These are phyloP conservation scores for Hippocampus kuda DNA, from an alignment of 2,797 vertebrate species.

Conservation along the genomic window DNA sequence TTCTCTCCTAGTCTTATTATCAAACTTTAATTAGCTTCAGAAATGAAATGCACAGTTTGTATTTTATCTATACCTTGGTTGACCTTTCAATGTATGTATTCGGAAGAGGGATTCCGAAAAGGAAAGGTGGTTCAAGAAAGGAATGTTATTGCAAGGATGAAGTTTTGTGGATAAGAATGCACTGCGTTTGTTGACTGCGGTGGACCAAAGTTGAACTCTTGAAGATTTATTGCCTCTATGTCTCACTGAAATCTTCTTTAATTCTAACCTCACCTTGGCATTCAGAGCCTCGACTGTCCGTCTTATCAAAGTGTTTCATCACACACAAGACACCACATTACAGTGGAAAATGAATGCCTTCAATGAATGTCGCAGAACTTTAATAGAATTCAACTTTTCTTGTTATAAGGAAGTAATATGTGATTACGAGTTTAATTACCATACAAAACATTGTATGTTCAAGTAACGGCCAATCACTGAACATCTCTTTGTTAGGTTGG, in stretches of 20 bases:
- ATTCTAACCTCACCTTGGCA: constrained; percentile 8
- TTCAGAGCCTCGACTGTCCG: neutral
- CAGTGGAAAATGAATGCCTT: neutral
- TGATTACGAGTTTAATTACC: neutral
- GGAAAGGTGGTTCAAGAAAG: neutral
- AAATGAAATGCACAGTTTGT: constrained; percentile 5
- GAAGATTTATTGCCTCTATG: neutral
- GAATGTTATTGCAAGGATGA: neutral
- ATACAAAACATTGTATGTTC: neutral
- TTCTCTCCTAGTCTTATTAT: neutral
- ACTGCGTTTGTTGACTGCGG: neutral
- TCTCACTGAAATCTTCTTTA: neutral
- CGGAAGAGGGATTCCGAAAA: neutral
- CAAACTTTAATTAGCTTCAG: constrained; percentile 1
- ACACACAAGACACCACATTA: neutral
- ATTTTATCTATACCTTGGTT: neutral
- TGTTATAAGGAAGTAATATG: neutral
- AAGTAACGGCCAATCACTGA: too few relatives aligned
- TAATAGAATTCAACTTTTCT: neutral
- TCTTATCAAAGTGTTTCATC: neutral
- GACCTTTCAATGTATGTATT: neutral
- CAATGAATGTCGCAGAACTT: neutral
- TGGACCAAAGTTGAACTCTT: constrained; percentile 3
- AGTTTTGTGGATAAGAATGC: neutral
- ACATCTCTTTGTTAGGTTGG: too few relatives aligned